Evolutionary conservation across 2,113 vertebrate species (phyloP).

Genomic region (Lepisosteus osseus): DNA sequence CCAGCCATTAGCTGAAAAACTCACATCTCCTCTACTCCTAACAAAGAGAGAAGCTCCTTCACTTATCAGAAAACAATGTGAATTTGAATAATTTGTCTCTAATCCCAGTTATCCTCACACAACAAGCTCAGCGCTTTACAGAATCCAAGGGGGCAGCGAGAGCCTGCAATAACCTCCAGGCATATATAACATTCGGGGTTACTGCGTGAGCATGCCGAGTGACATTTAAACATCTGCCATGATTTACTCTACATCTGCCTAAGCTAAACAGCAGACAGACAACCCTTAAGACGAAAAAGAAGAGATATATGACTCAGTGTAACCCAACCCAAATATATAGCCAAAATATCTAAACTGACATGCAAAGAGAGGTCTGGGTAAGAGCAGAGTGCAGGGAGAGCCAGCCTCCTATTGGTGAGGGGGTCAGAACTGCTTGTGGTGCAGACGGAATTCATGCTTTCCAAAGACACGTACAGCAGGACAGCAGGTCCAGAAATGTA

Average conservation of each 20-base stretch:
- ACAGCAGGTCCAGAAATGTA: neutral
- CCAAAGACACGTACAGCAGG: conserved; percentile 13
- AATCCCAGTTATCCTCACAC: no score
- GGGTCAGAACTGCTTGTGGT: no score
- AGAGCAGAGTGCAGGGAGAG: conserved; percentile 7
- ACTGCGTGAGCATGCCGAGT: conserved; percentile 42
- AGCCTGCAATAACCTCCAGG: conserved; percentile 46
- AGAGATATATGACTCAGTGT: neutral
- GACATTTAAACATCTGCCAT: conserved; percentile 65
- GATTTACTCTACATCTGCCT: conserved; percentile 45
- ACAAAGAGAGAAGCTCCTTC: no score
- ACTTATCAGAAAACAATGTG: no score
- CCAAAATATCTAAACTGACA: conserved; percentile 18
- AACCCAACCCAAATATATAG: neutral
- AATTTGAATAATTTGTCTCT: no score
- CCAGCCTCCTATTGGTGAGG: no score
- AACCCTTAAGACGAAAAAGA: neutral
- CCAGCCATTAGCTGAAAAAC: no score
- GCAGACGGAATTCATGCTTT: conserved; percentile 6
- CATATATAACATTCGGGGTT: conserved; percentile 50
- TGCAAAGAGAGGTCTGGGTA: conserved; percentile 18
- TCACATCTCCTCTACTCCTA: no score
- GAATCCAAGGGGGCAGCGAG: neutral
- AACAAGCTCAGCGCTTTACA: neutral
- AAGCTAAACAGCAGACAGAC: conserved; percentile 26